phyloP scores from a whole-genome alignment of 2,888 invertebrate species.

The Drosophila siamana region DNA sequence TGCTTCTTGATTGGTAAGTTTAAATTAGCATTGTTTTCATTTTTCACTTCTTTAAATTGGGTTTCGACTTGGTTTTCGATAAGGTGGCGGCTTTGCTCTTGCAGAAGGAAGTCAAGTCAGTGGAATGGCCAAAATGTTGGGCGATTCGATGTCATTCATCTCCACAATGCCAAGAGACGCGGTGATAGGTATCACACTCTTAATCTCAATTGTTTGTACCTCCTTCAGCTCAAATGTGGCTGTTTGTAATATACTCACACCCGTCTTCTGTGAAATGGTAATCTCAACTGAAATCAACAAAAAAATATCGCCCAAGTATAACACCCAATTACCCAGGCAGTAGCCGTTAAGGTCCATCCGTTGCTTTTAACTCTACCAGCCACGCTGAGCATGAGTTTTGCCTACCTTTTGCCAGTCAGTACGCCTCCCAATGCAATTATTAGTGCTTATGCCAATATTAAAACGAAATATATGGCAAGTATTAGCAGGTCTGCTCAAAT shows the following conservation, averaged over 20 bases:
- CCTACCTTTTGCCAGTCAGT: constrained; percentile 96
- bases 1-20: constrained; percentile 90
- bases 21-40: neutral
- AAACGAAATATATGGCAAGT: constrained; percentile 90
- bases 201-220: constrained; percentile 90
- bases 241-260: constrained; percentile 93
- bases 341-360: constrained; percentile 91
- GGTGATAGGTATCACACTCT: constrained; percentile 90
- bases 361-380: constrained; percentile 95
- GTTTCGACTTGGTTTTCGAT: no score
- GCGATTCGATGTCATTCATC: constrained; percentile 89
- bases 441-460: constrained; percentile 91
- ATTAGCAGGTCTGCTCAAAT: neutral
- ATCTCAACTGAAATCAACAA: neutral
- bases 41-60: neutral
- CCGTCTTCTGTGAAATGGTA: constrained; percentile 91
- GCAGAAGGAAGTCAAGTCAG: constrained; percentile 93
- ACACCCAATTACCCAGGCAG: constrained; percentile 86
- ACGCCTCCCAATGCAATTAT: constrained; percentile 98
- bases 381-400: constrained; percentile 93
- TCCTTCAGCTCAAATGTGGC: constrained; percentile 93
- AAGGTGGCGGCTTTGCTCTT: constrained; percentile 94
- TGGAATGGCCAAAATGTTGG: constrained; percentile 91
- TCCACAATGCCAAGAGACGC: constrained; percentile 86
- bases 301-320: neutral